These are phyloP conservation scores for Penaeus vannamei DNA, from an alignment of 1,140 invertebrate genomes.

Conservation along the genomic window DNA sequence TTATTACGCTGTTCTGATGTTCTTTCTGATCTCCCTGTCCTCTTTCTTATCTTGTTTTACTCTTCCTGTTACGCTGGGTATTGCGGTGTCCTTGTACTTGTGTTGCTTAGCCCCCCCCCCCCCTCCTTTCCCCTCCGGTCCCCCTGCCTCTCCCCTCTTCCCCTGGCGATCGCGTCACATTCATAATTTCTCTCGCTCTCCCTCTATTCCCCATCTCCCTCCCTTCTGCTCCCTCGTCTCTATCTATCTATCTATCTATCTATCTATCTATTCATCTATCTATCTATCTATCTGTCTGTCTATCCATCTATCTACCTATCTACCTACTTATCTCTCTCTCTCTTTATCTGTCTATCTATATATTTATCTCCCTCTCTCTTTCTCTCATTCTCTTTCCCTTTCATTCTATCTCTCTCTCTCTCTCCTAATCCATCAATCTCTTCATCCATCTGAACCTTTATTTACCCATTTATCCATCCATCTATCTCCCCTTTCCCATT, in stretches of 20 bases:
- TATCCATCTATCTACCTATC: neutral
- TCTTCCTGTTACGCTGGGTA: neutral
- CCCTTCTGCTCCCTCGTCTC: neutral
- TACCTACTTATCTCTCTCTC: slow-evolving; percentile 17
- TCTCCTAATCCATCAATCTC: too few species aligned
- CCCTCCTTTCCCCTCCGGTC: neutral
- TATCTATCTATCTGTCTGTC: neutral
- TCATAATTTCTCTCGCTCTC: neutral
- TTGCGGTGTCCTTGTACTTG: neutral
- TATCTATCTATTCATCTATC: neutral
- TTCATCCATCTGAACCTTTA: too few species aligned
- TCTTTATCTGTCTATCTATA: slow-evolving; percentile 1
- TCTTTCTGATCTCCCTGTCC: neutral
- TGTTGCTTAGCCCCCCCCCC: neutral
- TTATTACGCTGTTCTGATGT: too few species aligned
- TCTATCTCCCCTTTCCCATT: neutral
- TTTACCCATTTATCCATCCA: too few species aligned
- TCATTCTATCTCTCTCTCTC: neutral
- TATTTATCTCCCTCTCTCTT: slow-evolving; percentile 34
- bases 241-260: too few species aligned
- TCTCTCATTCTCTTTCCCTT: slow-evolving; percentile 21
- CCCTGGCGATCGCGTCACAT: neutral
- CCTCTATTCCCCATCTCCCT: neutral
- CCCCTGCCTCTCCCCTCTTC: neutral
- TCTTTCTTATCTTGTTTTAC: neutral